These are phyloP conservation scores for Rostratula benghalensis DNA, from an alignment of 2,113 vertebrate genomes.

Conservation along the genomic window DNA sequence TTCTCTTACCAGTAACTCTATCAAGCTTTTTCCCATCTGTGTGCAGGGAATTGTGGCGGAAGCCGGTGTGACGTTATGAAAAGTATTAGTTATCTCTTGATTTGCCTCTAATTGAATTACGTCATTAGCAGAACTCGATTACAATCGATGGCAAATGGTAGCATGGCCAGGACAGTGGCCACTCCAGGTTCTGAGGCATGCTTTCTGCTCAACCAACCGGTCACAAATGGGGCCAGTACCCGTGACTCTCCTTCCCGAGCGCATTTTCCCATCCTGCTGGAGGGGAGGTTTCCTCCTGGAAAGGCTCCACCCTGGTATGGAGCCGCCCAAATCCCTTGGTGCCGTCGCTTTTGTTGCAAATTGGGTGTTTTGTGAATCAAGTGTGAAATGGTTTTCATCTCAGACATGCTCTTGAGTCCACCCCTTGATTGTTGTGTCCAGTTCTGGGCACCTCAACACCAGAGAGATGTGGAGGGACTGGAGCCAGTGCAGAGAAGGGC, in stretches of 20 bases:
- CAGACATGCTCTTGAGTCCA: not conserved
- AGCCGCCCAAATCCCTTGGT: not conserved
- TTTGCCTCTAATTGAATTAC: conserved; percentile 6
- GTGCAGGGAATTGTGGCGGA: not conserved
- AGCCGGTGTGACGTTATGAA: not conserved
- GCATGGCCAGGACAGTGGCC: not conserved
- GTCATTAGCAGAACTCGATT: not conserved
- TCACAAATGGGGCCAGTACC: not conserved
- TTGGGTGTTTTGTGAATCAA: not conserved
- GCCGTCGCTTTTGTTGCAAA: not conserved
- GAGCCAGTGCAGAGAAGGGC: no score
- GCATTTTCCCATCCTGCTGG: not conserved
- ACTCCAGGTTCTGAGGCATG: not conserved
- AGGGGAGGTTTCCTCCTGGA: not conserved
- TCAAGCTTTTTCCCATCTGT: not conserved
- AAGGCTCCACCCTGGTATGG: not conserved
- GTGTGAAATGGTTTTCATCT: not conserved
- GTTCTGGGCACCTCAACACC: no score
- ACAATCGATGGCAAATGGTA: not conserved
- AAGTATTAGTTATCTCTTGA: conserved; percentile 1
- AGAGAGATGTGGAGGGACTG: no score
- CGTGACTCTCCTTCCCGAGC: not conserved
- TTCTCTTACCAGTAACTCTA: not conserved
- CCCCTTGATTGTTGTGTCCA: no score
- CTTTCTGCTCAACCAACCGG: not conserved